Percentiles rank a stretch among this genome's conserved stretches.
These are phyloP conservation scores for Rhagoletis zephyria DNA, from an alignment of 1,140 invertebrate genomes.

Conservation along the genomic window DNA sequence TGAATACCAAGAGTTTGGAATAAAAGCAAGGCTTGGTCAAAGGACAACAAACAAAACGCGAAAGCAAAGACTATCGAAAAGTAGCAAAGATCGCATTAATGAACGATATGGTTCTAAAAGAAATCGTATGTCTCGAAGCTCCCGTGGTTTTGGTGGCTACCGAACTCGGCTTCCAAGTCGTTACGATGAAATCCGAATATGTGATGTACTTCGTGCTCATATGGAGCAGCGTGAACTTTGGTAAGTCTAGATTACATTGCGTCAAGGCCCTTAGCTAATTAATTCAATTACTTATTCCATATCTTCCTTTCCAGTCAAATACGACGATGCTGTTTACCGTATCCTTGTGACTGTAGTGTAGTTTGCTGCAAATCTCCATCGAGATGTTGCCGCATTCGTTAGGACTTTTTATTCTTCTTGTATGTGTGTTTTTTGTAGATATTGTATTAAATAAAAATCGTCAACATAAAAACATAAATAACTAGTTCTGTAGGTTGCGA, in stretches of 20 bases:
- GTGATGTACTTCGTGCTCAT: conserved; percentile 43
- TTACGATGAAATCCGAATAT: conserved; percentile 15
- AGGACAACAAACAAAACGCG: background rate
- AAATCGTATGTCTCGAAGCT: background rate
- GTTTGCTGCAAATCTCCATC: background rate
- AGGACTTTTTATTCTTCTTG: background rate
- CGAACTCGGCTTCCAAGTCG: background rate
- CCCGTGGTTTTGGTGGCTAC: background rate
- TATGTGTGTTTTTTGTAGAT: too few relatives aligned
- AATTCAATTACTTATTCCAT: background rate
- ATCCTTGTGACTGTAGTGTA: background rate
- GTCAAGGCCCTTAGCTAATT: background rate
- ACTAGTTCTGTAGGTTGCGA: too few relatives aligned
- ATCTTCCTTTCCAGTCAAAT: conserved; percentile 11
- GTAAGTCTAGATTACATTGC: background rate
- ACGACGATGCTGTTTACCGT: background rate
- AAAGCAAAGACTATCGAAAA: background rate
- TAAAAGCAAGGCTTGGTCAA: too few relatives aligned
- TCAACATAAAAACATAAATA: too few relatives aligned
- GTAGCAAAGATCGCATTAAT: conserved; percentile 15
- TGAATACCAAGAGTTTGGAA: background rate
- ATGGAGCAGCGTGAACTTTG: conserved; percentile 52
- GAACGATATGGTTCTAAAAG: background rate
- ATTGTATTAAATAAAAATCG: too few relatives aligned
- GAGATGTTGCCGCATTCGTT: background rate